Evolutionary conservation across 2,888 invertebrate genomes (phyloP), one percentile per base, ranked within the genome.

Genomic region (Drosophila multiciliata): DNA sequence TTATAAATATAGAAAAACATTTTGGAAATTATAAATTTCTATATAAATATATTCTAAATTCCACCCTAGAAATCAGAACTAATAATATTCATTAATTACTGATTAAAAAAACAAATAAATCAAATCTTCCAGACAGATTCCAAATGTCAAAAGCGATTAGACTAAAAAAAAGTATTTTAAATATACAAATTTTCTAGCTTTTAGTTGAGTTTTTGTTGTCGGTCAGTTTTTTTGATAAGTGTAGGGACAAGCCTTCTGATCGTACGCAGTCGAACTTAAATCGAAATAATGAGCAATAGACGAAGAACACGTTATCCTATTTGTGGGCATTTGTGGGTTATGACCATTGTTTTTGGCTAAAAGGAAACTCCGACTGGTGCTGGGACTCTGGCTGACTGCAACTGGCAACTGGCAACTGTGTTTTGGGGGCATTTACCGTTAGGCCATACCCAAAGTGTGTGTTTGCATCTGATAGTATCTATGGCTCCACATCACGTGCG

Each of bases 251-350:
- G 54, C 64, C 58, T 53, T 61, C 23, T 52, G 49, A 42, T 50
- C 66, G 48, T 62, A 79, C 74, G 75, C 82, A 83, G 78, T 74
- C 62, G 68, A 65, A 73, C 73, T 76, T 54, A 62, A 73, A 69
- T 80, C 58, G 78, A 75, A 75, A 85, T 85, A 85, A 85, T 85
- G 83, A 83, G 85, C 83, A 68, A 75, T 68, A 85, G 83, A 72
- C 79, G 55, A 78, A 73, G 69, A 82, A 82, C 85, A 85, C 85
- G 85, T 85, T 87, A 87, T 79, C 75, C 87, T 70, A 85, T 85
- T 87, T 87, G n/a, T n/a, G n/a, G n/a, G 81, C 87, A 84, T 86
- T 84, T 68, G 52, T 73, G 75, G 38, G 72, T 60, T 70, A 58
- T 77, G 69, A 50, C 77, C 82, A 83, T 83, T 83, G 83, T 80